These are phyloP conservation scores for Celastrina argiolus DNA, from an alignment of 2,888 invertebrate genomes.

Conservation along the genomic window DNA sequence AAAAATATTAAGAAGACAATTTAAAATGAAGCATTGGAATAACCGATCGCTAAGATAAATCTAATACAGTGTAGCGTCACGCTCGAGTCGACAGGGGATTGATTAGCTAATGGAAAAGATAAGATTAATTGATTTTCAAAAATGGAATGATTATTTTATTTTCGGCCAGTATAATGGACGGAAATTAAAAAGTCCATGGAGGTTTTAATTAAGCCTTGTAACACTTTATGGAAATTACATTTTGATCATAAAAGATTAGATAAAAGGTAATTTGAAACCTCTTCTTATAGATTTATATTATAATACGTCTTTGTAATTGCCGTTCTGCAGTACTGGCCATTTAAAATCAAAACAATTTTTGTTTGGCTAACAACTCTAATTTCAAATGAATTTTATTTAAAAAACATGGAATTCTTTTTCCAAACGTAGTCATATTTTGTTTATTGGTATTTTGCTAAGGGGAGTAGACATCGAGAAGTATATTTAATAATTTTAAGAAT, in stretches of 20 bases:
- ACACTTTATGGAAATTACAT: neutral
- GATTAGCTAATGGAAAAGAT: constrained; percentile 22
- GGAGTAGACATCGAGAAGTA: no score
- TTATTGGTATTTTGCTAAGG: no score
- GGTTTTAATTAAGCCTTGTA: neutral
- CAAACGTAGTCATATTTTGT: no score
- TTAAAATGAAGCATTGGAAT: neutral
- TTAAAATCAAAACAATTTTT: no score
- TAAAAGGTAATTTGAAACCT: neutral
- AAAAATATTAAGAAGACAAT: neutral
- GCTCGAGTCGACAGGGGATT: neutral
- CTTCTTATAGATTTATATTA: no score
- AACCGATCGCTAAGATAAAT: neutral
- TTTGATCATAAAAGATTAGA: neutral
- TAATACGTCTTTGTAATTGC: no score
- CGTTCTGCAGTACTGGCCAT: no score
- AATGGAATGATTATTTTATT: neutral
- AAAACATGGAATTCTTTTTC: no score
- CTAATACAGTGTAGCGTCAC: constrained; percentile 5
- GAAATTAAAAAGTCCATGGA: constrained; percentile 1
- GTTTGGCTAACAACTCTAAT: no score
- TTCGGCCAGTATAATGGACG: neutral
- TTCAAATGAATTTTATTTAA: no score
- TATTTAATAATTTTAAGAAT: no score
- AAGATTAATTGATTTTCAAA: constrained; percentile 18